These are phyloP conservation scores for Anguilla marmorata DNA, from an alignment of 2,797 vertebrate species.

Conservation along the genomic window DNA sequence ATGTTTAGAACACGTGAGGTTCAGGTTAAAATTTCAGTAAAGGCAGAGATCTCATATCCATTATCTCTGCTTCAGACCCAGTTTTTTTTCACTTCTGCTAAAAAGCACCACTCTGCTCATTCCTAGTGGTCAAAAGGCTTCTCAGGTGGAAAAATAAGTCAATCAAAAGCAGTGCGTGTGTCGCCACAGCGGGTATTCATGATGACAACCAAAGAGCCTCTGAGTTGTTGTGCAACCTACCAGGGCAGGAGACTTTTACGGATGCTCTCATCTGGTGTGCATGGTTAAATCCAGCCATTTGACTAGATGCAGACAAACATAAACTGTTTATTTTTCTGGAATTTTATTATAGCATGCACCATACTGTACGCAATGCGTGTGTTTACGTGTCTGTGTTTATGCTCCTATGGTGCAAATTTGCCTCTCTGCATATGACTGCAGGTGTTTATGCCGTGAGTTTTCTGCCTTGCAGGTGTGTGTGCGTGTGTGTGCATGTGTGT, in stretches of 20 bases:
- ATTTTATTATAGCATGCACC: background rate
- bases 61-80: background rate
- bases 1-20: background rate
- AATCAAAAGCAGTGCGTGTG: background rate
- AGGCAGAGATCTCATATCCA: background rate
- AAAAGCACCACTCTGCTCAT: background rate
- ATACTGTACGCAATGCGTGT: background rate
- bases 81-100: background rate
- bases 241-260: background rate
- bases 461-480: background rate
- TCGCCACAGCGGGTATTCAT: background rate
- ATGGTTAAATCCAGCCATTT: background rate
- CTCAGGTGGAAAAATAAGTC: constrained; percentile 17
- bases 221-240: background rate
- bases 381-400: background rate
- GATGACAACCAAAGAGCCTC: background rate
- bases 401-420: background rate
- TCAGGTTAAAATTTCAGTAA: constrained; percentile 10
- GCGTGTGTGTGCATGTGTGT: background rate
- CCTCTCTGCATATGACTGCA: background rate
- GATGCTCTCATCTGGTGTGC: background rate
- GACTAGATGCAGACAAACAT: background rate
- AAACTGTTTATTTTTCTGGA: constrained; percentile 12
- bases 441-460: background rate
- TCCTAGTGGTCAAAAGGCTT: background rate